phyloP scores from a whole-genome alignment of 2,797 vertebrate species.

The Momotus momota region DNA sequence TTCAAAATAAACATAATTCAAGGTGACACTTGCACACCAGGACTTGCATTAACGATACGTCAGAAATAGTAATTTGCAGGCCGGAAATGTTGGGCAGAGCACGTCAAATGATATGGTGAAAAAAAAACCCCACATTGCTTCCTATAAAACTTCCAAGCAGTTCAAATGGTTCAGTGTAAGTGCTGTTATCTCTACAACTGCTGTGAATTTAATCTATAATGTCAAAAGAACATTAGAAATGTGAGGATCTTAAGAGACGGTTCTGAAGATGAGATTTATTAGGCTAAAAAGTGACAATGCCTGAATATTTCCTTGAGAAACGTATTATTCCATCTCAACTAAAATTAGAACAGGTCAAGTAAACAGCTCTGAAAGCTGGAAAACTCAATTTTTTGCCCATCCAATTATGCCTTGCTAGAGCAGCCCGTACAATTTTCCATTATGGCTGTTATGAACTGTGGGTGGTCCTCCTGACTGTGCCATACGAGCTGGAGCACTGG shows the following conservation, averaged over 20 bases:
- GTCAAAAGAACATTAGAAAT: slow-evolving; percentile 4
- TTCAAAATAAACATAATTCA: slow-evolving; percentile 65
- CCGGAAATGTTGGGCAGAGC: neutral
- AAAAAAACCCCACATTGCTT: neutral
- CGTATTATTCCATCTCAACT: neutral
- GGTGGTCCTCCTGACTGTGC: slow-evolving; percentile 77
- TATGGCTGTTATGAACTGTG: slow-evolving; percentile 72
- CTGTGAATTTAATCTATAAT: neutral
- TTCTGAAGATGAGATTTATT: slow-evolving; percentile 30
- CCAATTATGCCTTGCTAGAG: slow-evolving; percentile 75
- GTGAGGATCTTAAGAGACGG: neutral
- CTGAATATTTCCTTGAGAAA: slow-evolving; percentile 26
- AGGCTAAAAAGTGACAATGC: neutral
- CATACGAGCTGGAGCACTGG: slow-evolving; percentile 60
- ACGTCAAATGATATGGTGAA: neutral
- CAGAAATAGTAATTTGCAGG: slow-evolving; percentile 39
- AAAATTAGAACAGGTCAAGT: slow-evolving; percentile 58
- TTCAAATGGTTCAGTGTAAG: neutral
- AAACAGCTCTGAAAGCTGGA: slow-evolving; percentile 61
- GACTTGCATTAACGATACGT: slow-evolving; percentile 32
- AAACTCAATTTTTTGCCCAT: slow-evolving; percentile 75
- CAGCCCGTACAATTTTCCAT: slow-evolving; percentile 75
- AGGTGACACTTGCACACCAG: slow-evolving; percentile 53
- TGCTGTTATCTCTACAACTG: neutral
- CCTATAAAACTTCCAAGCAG: neutral